Evolutionary conservation across 2,888 invertebrate species (phyloP), one percentile per base, ranked within the genome.

Genomic region (Kuschelorhynchus macadamiae): DNA sequence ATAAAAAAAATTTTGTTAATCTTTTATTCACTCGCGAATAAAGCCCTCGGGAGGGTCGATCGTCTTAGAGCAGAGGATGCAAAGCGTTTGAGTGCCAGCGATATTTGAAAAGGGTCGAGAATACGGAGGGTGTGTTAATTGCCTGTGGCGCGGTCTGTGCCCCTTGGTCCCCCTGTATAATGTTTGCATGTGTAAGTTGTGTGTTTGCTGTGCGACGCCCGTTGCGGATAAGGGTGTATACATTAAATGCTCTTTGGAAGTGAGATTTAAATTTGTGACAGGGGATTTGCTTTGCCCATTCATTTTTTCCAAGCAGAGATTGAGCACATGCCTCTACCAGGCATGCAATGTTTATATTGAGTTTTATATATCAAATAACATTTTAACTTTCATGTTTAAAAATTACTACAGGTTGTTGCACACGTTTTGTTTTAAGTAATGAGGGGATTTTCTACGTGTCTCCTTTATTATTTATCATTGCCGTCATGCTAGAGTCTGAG

Each of bases 121-220:
- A 50, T 74, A 74, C 73, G 71, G 73, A 77, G 80, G 79, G 80
- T 77, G 79, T 78, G 80, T 80, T 80, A 80, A 80, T 80, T 80
- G 80, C 78, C 77, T 73, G 74, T 74, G 76, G 76, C 74, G 72
- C 75, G 74, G 74, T 74, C 69, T 72, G 75, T 60, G 33, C 63
- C 61, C 60, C 41, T 41, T 49, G 56, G 50, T 49, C 55, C 70
- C 68, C 71, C 73, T 70, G 61, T 73, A 67, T 74, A 49, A 49
- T 70, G 70, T 70, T 70, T 70, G 78, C 78, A 77, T 78, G 75
- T 78, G 77, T 79, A 78, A 78, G 77, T 75, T 72, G 74, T 71
- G 72, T 76, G 77, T 78, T 77, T 77, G 73, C 73, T 66, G 18
- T 57, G 72, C 67, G 72, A 71, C 62, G 72, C 61, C 67, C 50